These are phyloP conservation scores for Hedya salicella DNA, from an alignment of 2,888 invertebrate genomes.

Conservation along the genomic window DNA sequence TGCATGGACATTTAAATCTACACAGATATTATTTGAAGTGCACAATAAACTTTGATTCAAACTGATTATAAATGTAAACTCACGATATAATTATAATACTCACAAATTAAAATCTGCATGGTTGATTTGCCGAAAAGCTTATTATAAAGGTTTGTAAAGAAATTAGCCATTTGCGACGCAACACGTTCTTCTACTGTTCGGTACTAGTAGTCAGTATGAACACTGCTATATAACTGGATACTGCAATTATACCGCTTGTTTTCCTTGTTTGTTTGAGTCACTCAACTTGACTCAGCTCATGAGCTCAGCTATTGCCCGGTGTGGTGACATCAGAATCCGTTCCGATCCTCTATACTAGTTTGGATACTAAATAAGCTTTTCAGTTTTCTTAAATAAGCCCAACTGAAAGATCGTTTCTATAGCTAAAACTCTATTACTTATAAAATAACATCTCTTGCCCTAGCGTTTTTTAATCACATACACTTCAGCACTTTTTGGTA, in stretches of 20 bases:
- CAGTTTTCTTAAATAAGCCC: too few relatives aligned
- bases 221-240: not conserved
- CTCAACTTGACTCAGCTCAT: not conserved
- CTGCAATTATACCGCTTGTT: not conserved
- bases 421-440: too few relatives aligned
- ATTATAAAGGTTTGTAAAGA: conserved; percentile 21
- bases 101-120: conserved; percentile 17
- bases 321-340: not conserved
- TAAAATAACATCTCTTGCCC: too few relatives aligned
- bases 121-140: conserved; percentile 33
- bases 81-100: conserved; percentile 4
- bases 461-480: too few relatives aligned
- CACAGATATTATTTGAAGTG: too few relatives aligned
- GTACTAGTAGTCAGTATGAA: not conserved
- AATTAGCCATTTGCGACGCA: conserved; percentile 23
- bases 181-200: not conserved
- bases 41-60: too few relatives aligned
- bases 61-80: too few relatives aligned
- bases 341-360: not conserved
- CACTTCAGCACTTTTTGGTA: too few relatives aligned
- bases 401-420: too few relatives aligned
- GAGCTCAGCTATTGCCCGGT: not conserved
- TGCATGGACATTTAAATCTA: too few relatives aligned
- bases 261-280: not conserved
- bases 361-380: too few relatives aligned